Conservation (phyloP, 1,140 invertebrate species). For the Apis dorsata region DNA sequence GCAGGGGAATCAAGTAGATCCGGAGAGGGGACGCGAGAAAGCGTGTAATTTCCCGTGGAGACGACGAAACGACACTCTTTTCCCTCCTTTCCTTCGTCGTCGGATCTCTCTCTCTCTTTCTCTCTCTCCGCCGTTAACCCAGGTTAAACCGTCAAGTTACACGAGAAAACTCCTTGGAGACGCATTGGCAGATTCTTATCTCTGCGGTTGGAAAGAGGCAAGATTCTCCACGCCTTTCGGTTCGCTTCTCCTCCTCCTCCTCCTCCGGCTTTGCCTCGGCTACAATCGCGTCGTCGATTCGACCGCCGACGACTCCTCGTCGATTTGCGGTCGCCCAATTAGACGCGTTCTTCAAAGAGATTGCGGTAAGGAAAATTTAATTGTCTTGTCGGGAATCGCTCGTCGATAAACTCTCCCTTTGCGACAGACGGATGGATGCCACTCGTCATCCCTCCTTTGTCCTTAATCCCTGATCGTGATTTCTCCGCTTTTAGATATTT, state of each 20-base stretch:
- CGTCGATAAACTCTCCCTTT: background rate
- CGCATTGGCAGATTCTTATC: conserved; percentile 44
- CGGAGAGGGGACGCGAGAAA: background rate
- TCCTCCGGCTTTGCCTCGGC: background rate
- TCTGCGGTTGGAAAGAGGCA: background rate
- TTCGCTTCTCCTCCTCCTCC: background rate
- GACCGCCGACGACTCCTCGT: background rate
- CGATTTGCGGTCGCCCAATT: conserved; percentile 46
- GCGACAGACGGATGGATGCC: background rate
- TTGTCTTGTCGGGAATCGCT: conserved; percentile 12
- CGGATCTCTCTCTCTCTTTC: background rate
- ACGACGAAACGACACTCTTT: background rate
- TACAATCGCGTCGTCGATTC: background rate
- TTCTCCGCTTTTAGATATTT: background rate
- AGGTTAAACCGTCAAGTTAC: background rate
- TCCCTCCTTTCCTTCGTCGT: background rate
- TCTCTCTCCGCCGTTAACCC: conserved; percentile 1
- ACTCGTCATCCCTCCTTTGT: background rate
- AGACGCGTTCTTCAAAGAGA: conserved; percentile 33
- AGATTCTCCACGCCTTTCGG: conserved; percentile 26
- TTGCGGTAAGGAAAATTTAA: conserved; percentile 28
- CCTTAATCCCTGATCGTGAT: background rate
- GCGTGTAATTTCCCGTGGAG: conserved; percentile 21
- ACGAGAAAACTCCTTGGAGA: conserved; percentile 33
- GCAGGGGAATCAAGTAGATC: background rate